These are phyloP conservation scores for Dissostichus mawsoni DNA, from an alignment of 2,113 vertebrate species.

Conservation along the genomic window DNA sequence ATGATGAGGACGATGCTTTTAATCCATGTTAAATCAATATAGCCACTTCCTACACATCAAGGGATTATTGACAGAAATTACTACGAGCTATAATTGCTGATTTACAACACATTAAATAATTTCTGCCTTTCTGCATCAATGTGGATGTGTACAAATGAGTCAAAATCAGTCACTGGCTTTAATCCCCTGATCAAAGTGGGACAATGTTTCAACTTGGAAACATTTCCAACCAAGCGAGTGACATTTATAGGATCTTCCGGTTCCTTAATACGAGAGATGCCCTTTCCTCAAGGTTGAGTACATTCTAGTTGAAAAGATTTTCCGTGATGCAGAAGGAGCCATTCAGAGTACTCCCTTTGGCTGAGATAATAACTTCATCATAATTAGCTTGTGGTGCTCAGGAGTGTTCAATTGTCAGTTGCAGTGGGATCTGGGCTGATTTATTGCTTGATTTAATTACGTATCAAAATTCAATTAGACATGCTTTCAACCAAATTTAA, in stretches of 20 bases:
- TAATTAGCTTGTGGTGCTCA: constrained; percentile 84
- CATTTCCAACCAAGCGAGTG: constrained; percentile 51
- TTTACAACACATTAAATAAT: constrained; percentile 41
- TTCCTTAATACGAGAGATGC: constrained; percentile 57
- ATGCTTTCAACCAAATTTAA: constrained; percentile 83
- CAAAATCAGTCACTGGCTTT: constrained; percentile 24
- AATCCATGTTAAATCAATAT: constrained; percentile 77
- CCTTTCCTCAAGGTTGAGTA: constrained; percentile 80
- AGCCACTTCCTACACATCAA: constrained; percentile 70
- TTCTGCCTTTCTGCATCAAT: constrained; percentile 31
- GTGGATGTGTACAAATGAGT: constrained; percentile 21
- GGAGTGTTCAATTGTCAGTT: constrained; percentile 83
- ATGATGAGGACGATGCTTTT: constrained; percentile 74
- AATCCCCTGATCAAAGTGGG: constrained; percentile 55
- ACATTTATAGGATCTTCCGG: constrained; percentile 63
- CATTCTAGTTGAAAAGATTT: constrained; percentile 67
- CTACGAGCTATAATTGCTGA: constrained; percentile 58
- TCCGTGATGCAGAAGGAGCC: constrained; percentile 70
- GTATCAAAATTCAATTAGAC: constrained; percentile 89
- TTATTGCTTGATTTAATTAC: constrained; percentile 88
- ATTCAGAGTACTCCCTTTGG: constrained; percentile 78
- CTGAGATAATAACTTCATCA: constrained; percentile 86
- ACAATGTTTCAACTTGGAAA: constrained; percentile 37
- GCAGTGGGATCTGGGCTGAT: constrained; percentile 85
- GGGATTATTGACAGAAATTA: constrained; percentile 77